Conservation (phyloP, 2,888 invertebrate genomes). For the Cephus pulcher region DNA sequence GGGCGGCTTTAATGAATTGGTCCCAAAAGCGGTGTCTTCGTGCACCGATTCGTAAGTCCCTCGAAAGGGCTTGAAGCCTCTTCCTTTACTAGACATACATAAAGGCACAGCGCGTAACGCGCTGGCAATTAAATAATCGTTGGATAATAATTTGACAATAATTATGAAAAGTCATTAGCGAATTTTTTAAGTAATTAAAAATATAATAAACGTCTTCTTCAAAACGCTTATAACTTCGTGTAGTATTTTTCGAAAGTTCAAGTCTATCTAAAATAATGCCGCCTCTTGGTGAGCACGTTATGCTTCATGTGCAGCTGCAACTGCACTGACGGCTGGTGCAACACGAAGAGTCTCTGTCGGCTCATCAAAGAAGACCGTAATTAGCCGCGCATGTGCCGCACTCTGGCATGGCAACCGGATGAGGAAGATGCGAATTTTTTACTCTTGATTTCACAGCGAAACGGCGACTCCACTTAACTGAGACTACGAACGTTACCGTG, state of each 20-base stretch:
- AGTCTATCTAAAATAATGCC: neutral
- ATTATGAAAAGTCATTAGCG: neutral
- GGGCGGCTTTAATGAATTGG: constrained; percentile 58
- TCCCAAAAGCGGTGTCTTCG: constrained; percentile 4
- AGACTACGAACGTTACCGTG: neutral
- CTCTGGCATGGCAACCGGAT: constrained; percentile 31
- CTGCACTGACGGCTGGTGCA: constrained; percentile 17
- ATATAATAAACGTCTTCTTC: neutral
- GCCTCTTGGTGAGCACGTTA: neutral
- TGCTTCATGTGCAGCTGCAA: constrained; percentile 29
- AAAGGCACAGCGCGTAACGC: neutral
- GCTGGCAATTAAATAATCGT: neutral
- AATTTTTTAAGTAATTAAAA: neutral
- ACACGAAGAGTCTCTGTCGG: constrained; percentile 28
- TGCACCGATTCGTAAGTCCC: neutral
- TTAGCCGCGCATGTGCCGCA: constrained; percentile 57
- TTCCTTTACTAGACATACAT: neutral
- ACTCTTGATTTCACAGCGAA: constrained; percentile 16
- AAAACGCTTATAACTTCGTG: neutral
- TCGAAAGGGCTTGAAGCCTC: neutral
- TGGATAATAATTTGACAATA: neutral
- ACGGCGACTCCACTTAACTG: constrained; percentile 12
- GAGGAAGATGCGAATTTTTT: constrained; percentile 16
- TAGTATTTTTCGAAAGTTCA: neutral
- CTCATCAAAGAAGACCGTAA: constrained; percentile 56